Evolutionary conservation across 1,140 invertebrate genomes (phyloP).

Genomic region (Macrosteles quadrilineatus): DNA sequence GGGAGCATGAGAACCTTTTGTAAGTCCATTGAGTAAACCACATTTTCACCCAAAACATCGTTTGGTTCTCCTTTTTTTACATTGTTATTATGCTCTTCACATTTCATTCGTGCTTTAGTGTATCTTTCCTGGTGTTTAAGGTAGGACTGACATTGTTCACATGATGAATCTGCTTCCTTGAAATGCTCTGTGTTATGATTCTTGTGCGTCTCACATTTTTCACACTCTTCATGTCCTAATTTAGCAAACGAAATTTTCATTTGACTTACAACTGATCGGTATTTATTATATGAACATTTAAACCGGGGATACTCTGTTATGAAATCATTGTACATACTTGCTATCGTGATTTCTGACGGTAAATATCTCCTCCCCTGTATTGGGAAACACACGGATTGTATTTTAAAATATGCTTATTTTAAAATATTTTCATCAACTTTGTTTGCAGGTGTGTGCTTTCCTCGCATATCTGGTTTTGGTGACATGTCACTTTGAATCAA

Average conservation of each 20-base stretch:
- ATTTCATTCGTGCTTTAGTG: background rate
- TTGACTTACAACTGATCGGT: conserved; percentile 27
- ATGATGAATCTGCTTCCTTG: conserved; percentile 22
- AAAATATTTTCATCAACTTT: background rate
- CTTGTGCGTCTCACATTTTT: conserved; percentile 29
- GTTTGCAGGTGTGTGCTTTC: conserved; percentile 9
- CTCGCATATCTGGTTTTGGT: conserved; percentile 21
- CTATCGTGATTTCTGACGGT: conserved; percentile 35
- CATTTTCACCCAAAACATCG: background rate
- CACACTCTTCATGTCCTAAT: conserved; percentile 37
- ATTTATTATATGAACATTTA: conserved; percentile 36
- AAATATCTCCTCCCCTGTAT: conserved; percentile 40
- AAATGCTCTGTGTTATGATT: conserved; percentile 26
- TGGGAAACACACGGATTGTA: conserved; percentile 39
- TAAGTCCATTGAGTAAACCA: conserved; percentile 16
- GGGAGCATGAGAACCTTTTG: conserved; percentile 37
- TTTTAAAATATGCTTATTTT: conserved; percentile 32
- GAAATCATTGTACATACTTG: conserved; percentile 38
- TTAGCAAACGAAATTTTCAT: conserved; percentile 37
- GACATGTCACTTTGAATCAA: background rate
- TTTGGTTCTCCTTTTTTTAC: background rate
- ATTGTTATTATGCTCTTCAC: background rate
- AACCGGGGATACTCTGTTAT: conserved; percentile 26
- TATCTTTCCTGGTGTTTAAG: conserved; percentile 5
- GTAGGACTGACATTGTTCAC: conserved; percentile 3